Percentiles rank a stretch among this genome's conserved stretches.
phyloP scores from a whole-genome alignment of 2,113 vertebrate genomes.

The Sarotherodon lohbergeri region DNA sequence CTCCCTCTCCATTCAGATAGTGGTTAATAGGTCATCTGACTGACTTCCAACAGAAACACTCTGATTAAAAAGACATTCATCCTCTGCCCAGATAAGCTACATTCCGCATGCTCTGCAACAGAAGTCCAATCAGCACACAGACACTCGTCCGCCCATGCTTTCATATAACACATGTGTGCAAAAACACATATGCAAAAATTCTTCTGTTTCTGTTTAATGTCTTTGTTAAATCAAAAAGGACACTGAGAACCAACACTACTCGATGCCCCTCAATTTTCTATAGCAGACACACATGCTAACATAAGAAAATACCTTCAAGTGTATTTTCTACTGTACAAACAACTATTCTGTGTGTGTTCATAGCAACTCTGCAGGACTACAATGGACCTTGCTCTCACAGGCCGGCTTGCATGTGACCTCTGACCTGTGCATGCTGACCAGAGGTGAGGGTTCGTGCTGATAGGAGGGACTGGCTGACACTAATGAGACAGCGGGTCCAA shows the following conservation, averaged over 20 bases:
- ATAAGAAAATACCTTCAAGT: background rate
- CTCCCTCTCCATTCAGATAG: slow-evolving; percentile 16
- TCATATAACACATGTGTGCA: background rate
- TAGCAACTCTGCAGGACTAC: background rate
- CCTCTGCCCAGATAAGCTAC: slow-evolving; percentile 16
- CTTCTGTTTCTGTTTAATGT: background rate
- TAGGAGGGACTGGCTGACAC: slow-evolving; percentile 21
- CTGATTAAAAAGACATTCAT: slow-evolving; percentile 59
- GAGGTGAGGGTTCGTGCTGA: slow-evolving; percentile 4
- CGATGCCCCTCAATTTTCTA: background rate
- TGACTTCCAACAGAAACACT: slow-evolving; percentile 57
- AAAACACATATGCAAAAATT: background rate
- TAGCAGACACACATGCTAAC: background rate
- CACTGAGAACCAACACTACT: background rate
- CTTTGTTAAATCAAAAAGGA: background rate
- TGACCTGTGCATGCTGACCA: background rate
- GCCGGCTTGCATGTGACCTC: slow-evolving; percentile 19
- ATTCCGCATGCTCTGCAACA: slow-evolving; percentile 6
- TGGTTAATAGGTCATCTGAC: slow-evolving; percentile 47
- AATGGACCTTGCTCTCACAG: background rate
- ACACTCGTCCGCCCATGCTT: background rate
- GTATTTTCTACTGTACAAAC: background rate
- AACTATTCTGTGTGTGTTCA: background rate
- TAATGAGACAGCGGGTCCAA: slow-evolving; percentile 40
- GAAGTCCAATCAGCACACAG: slow-evolving; percentile 9